A percentile compares a stretch with the other conserved stretches of the same genome.
phyloP scores from a whole-genome alignment of 2,888 invertebrate species.

The Agriopis aurantiaria region DNA sequence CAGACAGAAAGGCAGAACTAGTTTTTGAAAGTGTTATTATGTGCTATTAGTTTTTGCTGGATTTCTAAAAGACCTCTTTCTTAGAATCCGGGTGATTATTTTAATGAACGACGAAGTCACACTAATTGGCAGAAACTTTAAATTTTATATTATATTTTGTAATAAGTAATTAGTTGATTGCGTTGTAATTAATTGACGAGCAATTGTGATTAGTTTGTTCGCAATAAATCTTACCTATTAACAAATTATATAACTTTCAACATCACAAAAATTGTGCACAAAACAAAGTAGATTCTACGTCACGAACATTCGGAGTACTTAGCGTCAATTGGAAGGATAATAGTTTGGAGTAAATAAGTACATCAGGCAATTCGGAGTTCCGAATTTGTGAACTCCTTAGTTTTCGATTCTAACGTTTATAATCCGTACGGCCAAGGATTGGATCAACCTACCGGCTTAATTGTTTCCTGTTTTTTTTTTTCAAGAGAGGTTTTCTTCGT shows the following conservation, averaged over 20 bases:
- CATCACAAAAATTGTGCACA: neutral
- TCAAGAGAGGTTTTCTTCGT: neutral
- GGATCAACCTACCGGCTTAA: too few relatives aligned
- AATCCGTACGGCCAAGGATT: too few relatives aligned
- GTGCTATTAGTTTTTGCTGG: neutral
- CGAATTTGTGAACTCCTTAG: too few relatives aligned
- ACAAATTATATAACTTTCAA: neutral
- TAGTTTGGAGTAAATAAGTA: too few relatives aligned
- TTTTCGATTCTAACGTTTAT: too few relatives aligned
- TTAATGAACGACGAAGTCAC: conserved; percentile 4
- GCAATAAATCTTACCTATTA: neutral
- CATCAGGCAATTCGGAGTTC: too few relatives aligned
- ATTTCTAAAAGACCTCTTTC: conserved; percentile 1
- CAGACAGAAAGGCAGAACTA: too few relatives aligned
- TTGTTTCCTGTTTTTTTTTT: too few relatives aligned
- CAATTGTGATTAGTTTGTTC: neutral
- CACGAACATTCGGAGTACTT: too few relatives aligned
- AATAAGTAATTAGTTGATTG: neutral
- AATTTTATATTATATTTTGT: neutral
- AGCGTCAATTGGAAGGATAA: too few relatives aligned
- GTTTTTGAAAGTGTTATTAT: too few relatives aligned
- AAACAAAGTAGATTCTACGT: too few relatives aligned
- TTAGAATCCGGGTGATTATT: conserved; percentile 9
- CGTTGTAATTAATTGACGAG: conserved; percentile 1
- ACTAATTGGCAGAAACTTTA: neutral